Base-by-base conservation (phyloP, 64 coral and sea anemone species). In the Actinia tenebrosa region DNA sequence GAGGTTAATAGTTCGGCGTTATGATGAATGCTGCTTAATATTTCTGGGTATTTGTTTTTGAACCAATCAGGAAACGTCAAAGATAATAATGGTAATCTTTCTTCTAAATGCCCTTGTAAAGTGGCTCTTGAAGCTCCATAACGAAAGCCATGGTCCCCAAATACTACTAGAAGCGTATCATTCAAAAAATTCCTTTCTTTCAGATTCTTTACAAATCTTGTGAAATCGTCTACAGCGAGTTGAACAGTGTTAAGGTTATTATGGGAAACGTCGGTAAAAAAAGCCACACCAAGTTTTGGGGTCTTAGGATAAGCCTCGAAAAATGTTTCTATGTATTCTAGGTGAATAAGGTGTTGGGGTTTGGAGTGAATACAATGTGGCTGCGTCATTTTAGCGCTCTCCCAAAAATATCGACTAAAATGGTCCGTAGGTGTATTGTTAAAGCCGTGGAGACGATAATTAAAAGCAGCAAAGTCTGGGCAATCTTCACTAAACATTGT, bases 401-500 rank as follows among this genome's bases (percentile, higher is more conserved):
- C 80, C 97, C 97, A 99, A 30, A 99, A 99, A 62, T 90, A 92
- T 54, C 97, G 89, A 9, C 87, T 84, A 60, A 93, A 99, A 56
- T 99, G 97, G 72, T 99, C 97, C 4, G 97, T 90, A 16, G 97
- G 97, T 1, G 97, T 88, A 2, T 95, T 83, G 27, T 85, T 95
- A 60, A 99, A 99, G 10, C 97, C 97, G 18, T 93, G 88, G 15
- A 99, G 71, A 17, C 97, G 93, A 54, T 99, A 99, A 79, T 88
- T 99, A 18, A 95, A 99, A 13, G 97, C 86, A 10, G 45, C 93
- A 46, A 77, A 91, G 1, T 3, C 86, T 13, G 93, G 90, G 53
- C 87, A 84, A 13, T 99, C 97, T 64, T 99, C 97, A 16, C 93
- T 95, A 26, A 95, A 99, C 62, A 99, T 58, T 3, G 97, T 99